Evolutionary conservation across 2,888 invertebrate genomes (phyloP).

Genomic region (Pyrgus malvae): DNA sequence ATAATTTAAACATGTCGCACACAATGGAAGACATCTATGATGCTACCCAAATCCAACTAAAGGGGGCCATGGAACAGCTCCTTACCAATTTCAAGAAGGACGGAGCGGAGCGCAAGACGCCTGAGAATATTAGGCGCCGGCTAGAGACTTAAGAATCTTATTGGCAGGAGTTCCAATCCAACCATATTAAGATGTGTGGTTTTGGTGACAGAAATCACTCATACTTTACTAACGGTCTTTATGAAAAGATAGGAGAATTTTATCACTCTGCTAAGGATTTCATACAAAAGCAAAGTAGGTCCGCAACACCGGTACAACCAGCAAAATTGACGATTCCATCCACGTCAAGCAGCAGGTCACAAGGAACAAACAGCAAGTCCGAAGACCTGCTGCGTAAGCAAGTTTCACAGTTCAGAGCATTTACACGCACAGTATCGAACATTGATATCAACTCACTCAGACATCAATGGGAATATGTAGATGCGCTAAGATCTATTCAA

Average conservation of each 20-base stretch:
- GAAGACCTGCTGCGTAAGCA: slow-evolving; percentile 7
- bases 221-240: background rate
- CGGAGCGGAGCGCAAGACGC: background rate
- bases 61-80: background rate
- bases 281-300: background rate
- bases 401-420: slow-evolving; percentile 15
- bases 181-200: background rate
- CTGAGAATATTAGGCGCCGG: background rate
- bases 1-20: background rate
- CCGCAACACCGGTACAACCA: background rate
- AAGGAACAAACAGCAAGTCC: slow-evolving; percentile 1
- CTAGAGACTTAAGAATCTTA: background rate
- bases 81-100: background rate
- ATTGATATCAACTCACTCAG: slow-evolving; percentile 25
- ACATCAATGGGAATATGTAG: slow-evolving; percentile 33
- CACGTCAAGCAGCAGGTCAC: background rate
- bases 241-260: background rate
- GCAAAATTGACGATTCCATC: background rate
- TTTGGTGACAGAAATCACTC: slow-evolving; percentile 5
- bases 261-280: background rate
- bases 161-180: slow-evolving; percentile 10
- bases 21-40: background rate
- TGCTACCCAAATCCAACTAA: background rate
- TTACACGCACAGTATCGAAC: slow-evolving; percentile 20
- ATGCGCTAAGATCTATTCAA: slow-evolving; percentile 24